Percentiles rank a stretch among this genome's conserved stretches.
Conservation (phyloP, 1,140 invertebrate genomes). For the Centruroides sculpturatus region DNA sequence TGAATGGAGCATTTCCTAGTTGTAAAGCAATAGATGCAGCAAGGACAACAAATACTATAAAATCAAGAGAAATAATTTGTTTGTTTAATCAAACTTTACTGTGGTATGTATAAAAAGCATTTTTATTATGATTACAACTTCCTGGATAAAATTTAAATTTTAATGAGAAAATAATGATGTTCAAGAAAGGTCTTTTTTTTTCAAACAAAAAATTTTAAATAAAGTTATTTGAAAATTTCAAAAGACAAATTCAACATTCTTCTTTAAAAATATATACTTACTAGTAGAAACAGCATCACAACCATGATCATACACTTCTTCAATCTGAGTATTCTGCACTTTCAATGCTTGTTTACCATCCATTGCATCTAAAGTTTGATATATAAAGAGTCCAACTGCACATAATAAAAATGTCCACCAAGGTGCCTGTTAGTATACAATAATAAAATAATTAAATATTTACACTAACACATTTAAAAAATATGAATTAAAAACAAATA, state of each 20-base stretch:
- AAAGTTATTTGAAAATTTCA: neutral
- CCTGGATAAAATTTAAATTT: no score
- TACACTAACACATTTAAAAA: neutral
- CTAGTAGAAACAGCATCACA: slow-evolving; percentile 55
- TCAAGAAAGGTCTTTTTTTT: no score
- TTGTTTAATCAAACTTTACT: no score
- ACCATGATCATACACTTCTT: slow-evolving; percentile 98
- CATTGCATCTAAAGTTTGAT: slow-evolving; percentile 96
- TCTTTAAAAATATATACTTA: neutral
- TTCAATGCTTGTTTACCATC: slow-evolving; percentile 96
- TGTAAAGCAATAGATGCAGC: slow-evolving; percentile 11
- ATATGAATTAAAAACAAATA: neutral
- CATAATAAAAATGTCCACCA: slow-evolving; percentile 83
- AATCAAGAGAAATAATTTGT: neutral
- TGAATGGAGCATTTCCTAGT: slow-evolving; percentile 7
- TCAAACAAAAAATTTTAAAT: neutral
- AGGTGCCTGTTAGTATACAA: slow-evolving; percentile 35
- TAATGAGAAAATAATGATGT: no score
- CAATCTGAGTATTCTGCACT: slow-evolving; percentile 80
- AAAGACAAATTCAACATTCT: neutral
- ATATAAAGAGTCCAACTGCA: slow-evolving; percentile 87
- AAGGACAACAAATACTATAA: slow-evolving; percentile 16
- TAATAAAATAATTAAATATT: neutral
- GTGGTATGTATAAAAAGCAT: no score
- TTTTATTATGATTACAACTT: no score